These are phyloP conservation scores for Streblospio benedicti DNA, from an alignment of 1,140 invertebrate species.

Conservation along the genomic window DNA sequence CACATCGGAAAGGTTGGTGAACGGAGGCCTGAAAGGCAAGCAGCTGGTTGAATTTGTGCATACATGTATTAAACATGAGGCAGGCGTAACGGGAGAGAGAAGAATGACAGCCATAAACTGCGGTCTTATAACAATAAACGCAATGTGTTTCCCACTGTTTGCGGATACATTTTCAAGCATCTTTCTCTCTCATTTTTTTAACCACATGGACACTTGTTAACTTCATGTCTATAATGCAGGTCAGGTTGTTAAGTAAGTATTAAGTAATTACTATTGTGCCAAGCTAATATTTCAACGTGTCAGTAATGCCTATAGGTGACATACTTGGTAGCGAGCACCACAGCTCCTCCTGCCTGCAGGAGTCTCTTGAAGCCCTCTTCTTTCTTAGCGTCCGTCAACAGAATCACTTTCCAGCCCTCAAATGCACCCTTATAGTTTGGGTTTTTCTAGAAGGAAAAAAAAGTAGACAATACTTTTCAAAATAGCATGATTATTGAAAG, in stretches of 20 bases:
- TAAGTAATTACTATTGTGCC: not conserved
- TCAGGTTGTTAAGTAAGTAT: not conserved
- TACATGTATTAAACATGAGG: not conserved
- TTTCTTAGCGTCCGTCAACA: constrained; percentile 59
- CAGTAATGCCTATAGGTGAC: not conserved
- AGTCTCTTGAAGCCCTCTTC: constrained; percentile 59
- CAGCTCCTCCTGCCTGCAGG: constrained; percentile 63
- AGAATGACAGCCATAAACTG: not conserved
- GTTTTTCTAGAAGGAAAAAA: constrained; percentile 12
- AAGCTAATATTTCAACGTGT: not conserved
- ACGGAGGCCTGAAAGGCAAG: constrained; percentile 29
- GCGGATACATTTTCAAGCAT: not conserved
- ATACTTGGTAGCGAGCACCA: constrained; percentile 54
- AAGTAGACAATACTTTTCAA: no score
- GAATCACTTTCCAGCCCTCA: constrained; percentile 57
- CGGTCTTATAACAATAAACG: not conserved
- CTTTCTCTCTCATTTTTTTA: not conserved
- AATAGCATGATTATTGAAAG: no score
- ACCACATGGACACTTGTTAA: not conserved
- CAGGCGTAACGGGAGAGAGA: not conserved
- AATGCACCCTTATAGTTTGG: constrained; percentile 55
- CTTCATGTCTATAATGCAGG: not conserved
- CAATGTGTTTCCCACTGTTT: not conserved
- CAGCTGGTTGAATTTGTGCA: not conserved
- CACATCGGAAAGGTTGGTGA: constrained; percentile 37